Conservation (phyloP, 2,888 invertebrate genomes). For the Clusia tigrina region DNA sequence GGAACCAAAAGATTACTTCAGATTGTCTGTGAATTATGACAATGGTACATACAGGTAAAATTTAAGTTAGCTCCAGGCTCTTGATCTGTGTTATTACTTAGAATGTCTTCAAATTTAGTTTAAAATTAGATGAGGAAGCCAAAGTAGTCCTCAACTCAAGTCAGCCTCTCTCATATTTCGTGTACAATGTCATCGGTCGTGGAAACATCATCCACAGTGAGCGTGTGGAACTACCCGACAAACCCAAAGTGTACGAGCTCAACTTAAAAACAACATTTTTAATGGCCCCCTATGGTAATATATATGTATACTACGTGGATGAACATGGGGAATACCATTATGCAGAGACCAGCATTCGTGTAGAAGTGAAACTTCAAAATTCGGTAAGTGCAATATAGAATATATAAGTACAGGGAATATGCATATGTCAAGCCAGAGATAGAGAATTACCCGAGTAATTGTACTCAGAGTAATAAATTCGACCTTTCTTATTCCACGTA, state of each 20-base stretch:
- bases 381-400: too few species aligned
- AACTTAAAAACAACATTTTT: conserved; percentile 76
- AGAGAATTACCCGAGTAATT: too few species aligned
- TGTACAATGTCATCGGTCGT: conserved; percentile 81
- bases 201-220: conserved; percentile 83
- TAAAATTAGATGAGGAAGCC: conserved; percentile 73
- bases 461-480: too few species aligned
- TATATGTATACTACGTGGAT: conserved; percentile 80
- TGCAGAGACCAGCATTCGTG: conserved; percentile 82
- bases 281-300: conserved; percentile 83
- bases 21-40: conserved; percentile 36
- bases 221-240: conserved; percentile 69
- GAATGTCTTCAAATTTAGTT: too few species aligned
- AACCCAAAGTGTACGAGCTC: conserved; percentile 67
- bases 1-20: conserved; percentile 48
- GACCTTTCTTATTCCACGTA: not conserved
- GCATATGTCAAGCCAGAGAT: too few species aligned
- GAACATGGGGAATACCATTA: conserved; percentile 82
- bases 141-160: conserved; percentile 80
- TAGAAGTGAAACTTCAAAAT: conserved; percentile 72
- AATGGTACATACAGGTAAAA: conserved; percentile 38
- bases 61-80: too few species aligned
- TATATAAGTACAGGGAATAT: too few species aligned
- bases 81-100: too few species aligned
- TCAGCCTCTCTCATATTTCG: conserved; percentile 75